Base-by-base conservation (phyloP, 2,888 invertebrate genomes). In the Margaritifera margaritifera region DNA sequence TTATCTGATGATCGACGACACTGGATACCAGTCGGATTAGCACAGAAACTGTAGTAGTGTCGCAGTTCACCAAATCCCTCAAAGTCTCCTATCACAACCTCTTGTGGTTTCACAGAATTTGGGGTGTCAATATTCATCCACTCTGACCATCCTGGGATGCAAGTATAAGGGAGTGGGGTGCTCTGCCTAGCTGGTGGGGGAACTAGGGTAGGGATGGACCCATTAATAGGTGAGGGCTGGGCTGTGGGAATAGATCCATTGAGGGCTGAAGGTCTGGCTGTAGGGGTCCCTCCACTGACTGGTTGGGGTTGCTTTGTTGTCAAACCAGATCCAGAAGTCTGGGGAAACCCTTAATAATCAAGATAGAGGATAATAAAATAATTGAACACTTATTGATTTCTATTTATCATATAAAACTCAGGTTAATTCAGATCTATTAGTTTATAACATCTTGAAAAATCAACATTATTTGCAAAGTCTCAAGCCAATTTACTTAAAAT, bases 91-190 rank as follows among this genome's bases (percentile, higher is more conserved):
- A 76, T 78, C 6, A 69, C 64, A 6, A 58, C 55, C 60, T 82
- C 82, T 57, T 67, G 74, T 6, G 65, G 15, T 22, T 73, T 74
- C 19, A 62, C 62, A n/a, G 52, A 52, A 6, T 55, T 61, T 24
- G 84, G 82, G 1, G 71, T 61, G 65, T 82, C 82, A 31, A 82
- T 69, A 65, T 83, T 83, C 82, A 84, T 82, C 72, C 79, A 84
- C 11, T 71, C 50, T 15, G 82, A 75, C 83, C 83, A 84, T 11
- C 83, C 83, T 42, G 77, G 72, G 5, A 63, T 71, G 62, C 84
- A 84, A 5, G 69, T 69, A 69, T 78, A 81, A 22, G 79, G 80
- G 58, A 75, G 66, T 6, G 64, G 62, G 1, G 72, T 73, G 19
- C 62, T 64, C 25, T 62, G 65, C 22, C 66, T 64, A 60, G 61